These are phyloP conservation scores for Phenganax marumi DNA, from an alignment of 92 coral and sea anemone genomes.

Conservation along the genomic window DNA sequence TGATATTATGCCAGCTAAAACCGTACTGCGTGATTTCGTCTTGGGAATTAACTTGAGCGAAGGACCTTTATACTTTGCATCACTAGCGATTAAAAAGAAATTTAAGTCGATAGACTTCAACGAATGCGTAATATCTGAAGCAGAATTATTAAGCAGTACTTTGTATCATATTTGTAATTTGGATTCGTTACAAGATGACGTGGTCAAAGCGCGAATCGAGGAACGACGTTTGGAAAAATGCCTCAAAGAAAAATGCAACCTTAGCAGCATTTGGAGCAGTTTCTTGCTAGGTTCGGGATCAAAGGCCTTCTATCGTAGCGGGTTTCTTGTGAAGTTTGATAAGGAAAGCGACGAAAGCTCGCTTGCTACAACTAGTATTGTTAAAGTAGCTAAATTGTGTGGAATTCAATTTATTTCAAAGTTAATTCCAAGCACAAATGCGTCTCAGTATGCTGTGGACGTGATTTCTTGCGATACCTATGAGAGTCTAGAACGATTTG, in stretches of 20 bases:
- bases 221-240: constrained; percentile 8
- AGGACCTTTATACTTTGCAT: constrained; percentile 10
- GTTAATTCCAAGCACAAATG: background rate
- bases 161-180: constrained; percentile 19
- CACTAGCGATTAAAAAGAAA: background rate
- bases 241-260: background rate
- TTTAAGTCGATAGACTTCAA: background rate
- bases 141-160: constrained; percentile 10
- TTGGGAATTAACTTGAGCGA: constrained; percentile 8
- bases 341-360: background rate
- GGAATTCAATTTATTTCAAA: constrained; percentile 16
- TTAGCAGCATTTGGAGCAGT: constrained; percentile 24
- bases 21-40: background rate
- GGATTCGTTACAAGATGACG: background rate
- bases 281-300: background rate
- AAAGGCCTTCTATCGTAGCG: background rate
- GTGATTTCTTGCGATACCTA: constrained; percentile 32
- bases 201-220: constrained; percentile 2
- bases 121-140: background rate
- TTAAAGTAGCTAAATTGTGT: constrained; percentile 7
- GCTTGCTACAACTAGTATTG: background rate
- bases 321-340: constrained; percentile 11
- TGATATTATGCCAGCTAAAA: background rate
- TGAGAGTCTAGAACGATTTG: constrained; percentile 18
- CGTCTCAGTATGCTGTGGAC: constrained; percentile 12